Evolutionary conservation across 2,113 vertebrate genomes (phyloP), one percentile per base, ranked within the genome.

Genomic region (Pyxicephalus adspersus): DNA sequence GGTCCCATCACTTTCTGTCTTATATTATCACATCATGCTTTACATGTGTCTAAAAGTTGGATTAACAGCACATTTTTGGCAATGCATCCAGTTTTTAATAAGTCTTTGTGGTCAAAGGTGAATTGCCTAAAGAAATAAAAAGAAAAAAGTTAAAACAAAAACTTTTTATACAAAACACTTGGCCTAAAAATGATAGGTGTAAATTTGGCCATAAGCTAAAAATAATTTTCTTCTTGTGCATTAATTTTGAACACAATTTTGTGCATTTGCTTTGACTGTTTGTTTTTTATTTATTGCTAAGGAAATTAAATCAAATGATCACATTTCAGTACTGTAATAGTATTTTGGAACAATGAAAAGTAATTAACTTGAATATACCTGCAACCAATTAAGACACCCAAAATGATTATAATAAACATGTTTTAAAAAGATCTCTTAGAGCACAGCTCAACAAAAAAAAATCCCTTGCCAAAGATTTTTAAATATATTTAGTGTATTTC

Each of bases 81-180:
- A 88, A 86, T 84, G 87, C 85, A 84, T 84, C 85, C 86, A 80
- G 89, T 84, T 86, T 86, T 87, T 87, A 89, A 88, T 85, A 85
- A 89, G 83, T 85, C 85, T 84, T 52, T 77, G 51, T 80, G 86
- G 86, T 88, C 86, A 90, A 88, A 90, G 87, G 89, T 89, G 86
- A 77, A 70, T 87, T 84, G 83, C 83, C 86, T 87, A 84, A 22
- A 82, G 83, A 25, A 85, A 77, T 86, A 75, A 61, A 52, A 22
- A 54, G 76, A 83, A 85, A 84, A 23, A 19, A 31, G 23, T 3
- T 3, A 28, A 63, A 45, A 9, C 38, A 45, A 45, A 38, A 45
- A 45, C 38, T 73, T 57, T 73, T 58, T 13, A n/a, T 34, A 17
- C 20, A 73, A 73, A 73, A 74, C 57, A 74, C 13, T 38, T 34